Evolutionary conservation across 92 coral and sea anemone genomes (phyloP), one percentile per base, ranked within the genome.

Genomic region (Plumapathes pennacea): DNA sequence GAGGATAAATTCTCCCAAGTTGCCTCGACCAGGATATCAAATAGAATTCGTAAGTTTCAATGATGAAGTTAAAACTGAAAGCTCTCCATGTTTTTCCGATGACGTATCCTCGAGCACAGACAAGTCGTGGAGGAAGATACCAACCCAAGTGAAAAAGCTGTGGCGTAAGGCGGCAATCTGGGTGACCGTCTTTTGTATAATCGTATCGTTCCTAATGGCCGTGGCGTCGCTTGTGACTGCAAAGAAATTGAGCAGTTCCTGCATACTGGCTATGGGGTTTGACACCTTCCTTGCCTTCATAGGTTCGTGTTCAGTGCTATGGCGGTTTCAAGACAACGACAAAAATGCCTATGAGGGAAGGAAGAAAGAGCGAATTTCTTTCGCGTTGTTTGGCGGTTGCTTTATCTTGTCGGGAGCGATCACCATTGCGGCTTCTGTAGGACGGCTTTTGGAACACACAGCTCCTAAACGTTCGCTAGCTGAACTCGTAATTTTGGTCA

Each of bases 141-240:
- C 72, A n/a, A 52, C 32, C 29, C 50, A 29, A 15, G 30, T 47
- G 4, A 30, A 32, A 28, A 38, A 51, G 51, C 45, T 43, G 30
- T 65, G 72, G 72, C 38, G 50, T 28, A 51, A 40, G 50, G 72
- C 72, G 4, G 72, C 72, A 5, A 37, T 65, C 12, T 65, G 62
- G 41, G 72, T 65, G 42, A 65, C 72, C 10, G 72, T 51, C 40
- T 20, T 51, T 28, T 65, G 72, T 46, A 50, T 65, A 6, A 19
- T 50, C 23, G 51, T 65, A 1, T 65, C 72, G 1, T 11, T 65
- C 11, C 21, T 26, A 0, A 15, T 65, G 12, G 30, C 72, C 18
- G 41, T 65, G 24, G 62, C 72, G 38, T 65, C 60, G 26, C 40
- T 50, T 20, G 28, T 7, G 21, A 27, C 62, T 2, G 50, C 72